Evolutionary conservation across 1,140 invertebrate species (phyloP).

Genomic region (Drosophila azteca): DNA sequence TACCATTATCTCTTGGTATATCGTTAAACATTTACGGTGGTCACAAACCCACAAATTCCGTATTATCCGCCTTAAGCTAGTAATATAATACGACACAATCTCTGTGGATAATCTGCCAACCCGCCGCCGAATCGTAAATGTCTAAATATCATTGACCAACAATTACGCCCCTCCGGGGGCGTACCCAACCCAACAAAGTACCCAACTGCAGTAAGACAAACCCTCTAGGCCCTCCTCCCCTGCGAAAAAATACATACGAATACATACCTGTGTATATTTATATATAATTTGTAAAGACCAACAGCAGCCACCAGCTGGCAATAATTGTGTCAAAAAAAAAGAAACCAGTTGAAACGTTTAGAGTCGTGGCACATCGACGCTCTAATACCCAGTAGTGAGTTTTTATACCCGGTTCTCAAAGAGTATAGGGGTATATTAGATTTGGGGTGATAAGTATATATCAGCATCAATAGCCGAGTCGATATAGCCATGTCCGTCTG

Average conservation of each 20-base stretch:
- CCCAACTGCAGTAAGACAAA: slow-evolving; percentile 32
- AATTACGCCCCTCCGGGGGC: slow-evolving; percentile 40
- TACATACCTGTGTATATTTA: no score
- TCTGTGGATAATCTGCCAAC: slow-evolving; percentile 5
- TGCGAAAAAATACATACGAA: no score
- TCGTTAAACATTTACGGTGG: no score
- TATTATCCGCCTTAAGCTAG: slow-evolving; percentile 2
- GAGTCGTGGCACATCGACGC: no score
- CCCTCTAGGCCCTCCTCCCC: background rate
- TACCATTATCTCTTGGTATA: no score
- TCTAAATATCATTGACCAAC: slow-evolving; percentile 24
- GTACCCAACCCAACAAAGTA: slow-evolving; percentile 64
- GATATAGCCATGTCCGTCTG: no score
- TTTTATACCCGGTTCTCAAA: no score
- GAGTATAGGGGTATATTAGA: no score
- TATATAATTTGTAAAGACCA: slow-evolving; percentile 48
- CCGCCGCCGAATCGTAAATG: slow-evolving; percentile 4
- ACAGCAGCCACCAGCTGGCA: slow-evolving; percentile 45
- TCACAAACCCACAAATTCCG: no score
- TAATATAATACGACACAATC: slow-evolving; percentile 13
- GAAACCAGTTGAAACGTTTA: background rate
- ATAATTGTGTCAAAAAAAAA: slow-evolving; percentile 66
- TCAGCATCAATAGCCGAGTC: no score
- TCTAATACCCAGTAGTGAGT: no score
- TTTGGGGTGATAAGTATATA: no score